These are phyloP conservation scores for Coracias cyanogaster DNA, from an alignment of 2,797 vertebrate genomes.

Conservation along the genomic window DNA sequence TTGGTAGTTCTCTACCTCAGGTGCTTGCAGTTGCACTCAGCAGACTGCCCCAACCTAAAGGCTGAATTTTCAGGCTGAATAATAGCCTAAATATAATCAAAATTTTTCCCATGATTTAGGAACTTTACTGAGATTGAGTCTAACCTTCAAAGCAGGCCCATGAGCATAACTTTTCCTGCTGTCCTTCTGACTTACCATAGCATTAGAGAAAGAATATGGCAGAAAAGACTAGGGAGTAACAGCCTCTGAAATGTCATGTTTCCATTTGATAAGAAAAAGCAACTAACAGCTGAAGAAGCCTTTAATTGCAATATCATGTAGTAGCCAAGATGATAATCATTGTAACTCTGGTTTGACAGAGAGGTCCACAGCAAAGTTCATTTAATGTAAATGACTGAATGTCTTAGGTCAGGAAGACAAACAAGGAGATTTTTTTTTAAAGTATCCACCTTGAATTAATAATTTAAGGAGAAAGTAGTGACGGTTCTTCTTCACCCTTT, in stretches of 20 bases:
- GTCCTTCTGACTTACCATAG: not conserved
- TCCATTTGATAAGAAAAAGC: not conserved
- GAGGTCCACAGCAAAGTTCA: not conserved
- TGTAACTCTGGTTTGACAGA: not conserved
- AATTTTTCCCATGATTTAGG: not conserved
- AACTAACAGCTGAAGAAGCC: not conserved
- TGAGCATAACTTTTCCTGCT: not conserved
- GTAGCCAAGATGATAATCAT: not conserved
- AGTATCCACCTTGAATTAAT: not conserved
- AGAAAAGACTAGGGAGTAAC: not conserved
- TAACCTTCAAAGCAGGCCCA: not conserved
- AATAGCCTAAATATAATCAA: not conserved
- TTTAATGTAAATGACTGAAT: slow-evolving; percentile 30
- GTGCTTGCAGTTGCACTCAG: not conserved
- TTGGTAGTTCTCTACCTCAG: not conserved
- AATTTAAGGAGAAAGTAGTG: not conserved
- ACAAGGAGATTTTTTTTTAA: not conserved
- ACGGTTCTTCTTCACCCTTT: not conserved
- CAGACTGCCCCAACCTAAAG: not conserved
- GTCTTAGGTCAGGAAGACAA: not conserved
- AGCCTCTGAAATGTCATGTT: not conserved
- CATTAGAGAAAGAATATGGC: not conserved
- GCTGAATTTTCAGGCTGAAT: not conserved
- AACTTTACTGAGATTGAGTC: not conserved
- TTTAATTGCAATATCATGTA: slow-evolving; percentile 56